Base-by-base conservation (phyloP, 2,888 invertebrate genomes). In the Mayetiola destructor region DNA sequence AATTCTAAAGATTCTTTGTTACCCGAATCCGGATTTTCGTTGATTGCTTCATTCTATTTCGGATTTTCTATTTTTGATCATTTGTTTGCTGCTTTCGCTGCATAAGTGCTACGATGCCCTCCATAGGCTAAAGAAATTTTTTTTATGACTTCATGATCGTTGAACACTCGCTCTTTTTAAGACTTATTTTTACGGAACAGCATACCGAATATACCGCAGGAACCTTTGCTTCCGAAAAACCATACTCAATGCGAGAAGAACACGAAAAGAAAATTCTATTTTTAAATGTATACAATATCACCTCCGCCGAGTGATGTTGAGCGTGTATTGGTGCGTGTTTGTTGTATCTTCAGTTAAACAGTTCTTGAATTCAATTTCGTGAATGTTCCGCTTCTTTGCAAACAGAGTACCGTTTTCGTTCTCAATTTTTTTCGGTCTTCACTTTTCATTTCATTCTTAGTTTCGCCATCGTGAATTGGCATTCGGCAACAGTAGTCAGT, bases 311-410 rank as follows among this genome's bases (percentile, higher is more conserved):
- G 27, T 27, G 16, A n/a, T 48, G 48, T n/a, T n/a, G n/a, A n/a
- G n/a, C n/a, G n/a, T n/a, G n/a, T n/a, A n/a, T n/a, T n/a, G n/a
- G n/a, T n/a, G n/a, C n/a, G n/a, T n/a, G n/a, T n/a, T 23, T n/a
- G 14, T 48, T 16, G 14, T 27, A n/a, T 48, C 48, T 48, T 48
- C 48, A 48, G 48, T 48, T 48, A 48, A 48, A 48, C 48, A 48
- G 27, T 48, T 48, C 48, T 48, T 48, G 48, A 27, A 32, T 32
- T 12, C 32, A 9, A 9, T 12, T 32, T 27, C 27, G n/a, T 48
- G 27, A 48, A 14, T 48, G 23, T 48, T 48, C 48, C 48, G 27
- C 48, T 27, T 48, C 27, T 48, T 27, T 48, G 23, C 48, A 14
- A 48, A n/a, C 6, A 10, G n/a, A 21, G n/a, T 40, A 27, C n/a